Base-by-base conservation (phyloP, 2,113 vertebrate species). In the Sceloporus undulatus region DNA sequence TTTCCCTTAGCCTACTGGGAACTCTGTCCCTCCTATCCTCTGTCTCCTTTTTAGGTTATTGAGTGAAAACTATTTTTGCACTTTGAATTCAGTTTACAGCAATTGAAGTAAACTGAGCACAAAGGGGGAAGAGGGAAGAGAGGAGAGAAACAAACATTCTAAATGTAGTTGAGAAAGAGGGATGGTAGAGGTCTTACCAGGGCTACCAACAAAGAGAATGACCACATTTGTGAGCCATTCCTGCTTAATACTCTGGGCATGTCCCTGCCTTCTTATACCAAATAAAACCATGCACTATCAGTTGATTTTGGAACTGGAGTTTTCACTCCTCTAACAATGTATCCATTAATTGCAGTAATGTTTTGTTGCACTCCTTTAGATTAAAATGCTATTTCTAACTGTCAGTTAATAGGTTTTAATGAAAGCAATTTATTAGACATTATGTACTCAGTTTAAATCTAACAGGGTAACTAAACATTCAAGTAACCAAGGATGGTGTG, bases 381-480 rank as follows among this genome's bases (percentile, higher is more conserved):
- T 93, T 93, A 95, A 95, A 93, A 97, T 90, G 85, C 89, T 93
- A 94, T 92, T 96, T 95, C 91, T 94, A 95, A 96, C 95, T 95
- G 94, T 96, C 95, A 95, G 92, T 94, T 96, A 95, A 96, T 95
- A 94, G 91, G 84, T 95, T 96, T 97, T 93, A 96, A 94, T 95
- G 94, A 95, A 97, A 96, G 95, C 93, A 94, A 95, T 96, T 95
- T 95, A 95, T 96, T 96, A 96, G 96, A 96, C 93, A 93, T 95
- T 96, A 93, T 94, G 94, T 95, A 95, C 93, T 96, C 93, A 89
- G 88, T 96, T 95, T 96, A 97, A 96, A 96, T 96, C 93, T 96
- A 95, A 95, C 94, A 93, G 95, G 94, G 94, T 96, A 97, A 97
- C 96, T 97, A 96, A 96, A 96, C 96, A 96, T 96, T 97, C 94